Base-by-base conservation (phyloP, 2,113 vertebrate genomes). In the Ammodytes marinus region DNA sequence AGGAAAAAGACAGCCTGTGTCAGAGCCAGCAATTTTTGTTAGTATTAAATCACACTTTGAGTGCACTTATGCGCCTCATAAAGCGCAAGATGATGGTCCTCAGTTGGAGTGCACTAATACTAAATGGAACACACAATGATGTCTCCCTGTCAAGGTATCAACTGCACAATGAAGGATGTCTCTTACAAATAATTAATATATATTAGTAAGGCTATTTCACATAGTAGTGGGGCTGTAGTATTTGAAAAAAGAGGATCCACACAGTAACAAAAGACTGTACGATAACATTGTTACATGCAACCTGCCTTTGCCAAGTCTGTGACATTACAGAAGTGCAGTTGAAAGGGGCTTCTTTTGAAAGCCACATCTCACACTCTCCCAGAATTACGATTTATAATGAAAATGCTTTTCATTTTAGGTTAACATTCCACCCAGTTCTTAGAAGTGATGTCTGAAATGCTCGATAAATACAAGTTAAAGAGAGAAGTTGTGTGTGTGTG, bases 41-140 rank as follows among this genome's bases (percentile, higher is more conserved):
- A 46, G 63, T 40, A 60, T 53, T 59, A 5, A 55, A 55, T 70
- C 54, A 67, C 19, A 53, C 14, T 72, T 66, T 52, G 19, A 43
- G n/a, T 1, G 7, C 4, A 1, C 39, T 74, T 39, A 11, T 19
- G 6, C 4, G 2, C 2, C 17, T 68, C 39, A 27, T 58, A 52
- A 69, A 37, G 50, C 4, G 0, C 27, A 43, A 0, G 12, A 19
- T 6, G 8, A 54, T 8, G 40, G 4, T 50, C 37, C 59, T 47
- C 50, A n/a, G 27, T 53, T 42, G 69, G 42, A 69, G n/a, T 1
- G 2, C n/a, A 61, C 37, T 7, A 10, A 47, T 19, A 15, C 67
- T 58, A 43, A 63, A 64, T 35, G 45, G 6, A 55, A 13, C 7
- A 47, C 9, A 27, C 12, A 10, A n/a, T 27, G 27, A 27, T 27